Evolutionary conservation across 2,113 vertebrate species (phyloP).

Genomic region (Alethe diademata): DNA sequence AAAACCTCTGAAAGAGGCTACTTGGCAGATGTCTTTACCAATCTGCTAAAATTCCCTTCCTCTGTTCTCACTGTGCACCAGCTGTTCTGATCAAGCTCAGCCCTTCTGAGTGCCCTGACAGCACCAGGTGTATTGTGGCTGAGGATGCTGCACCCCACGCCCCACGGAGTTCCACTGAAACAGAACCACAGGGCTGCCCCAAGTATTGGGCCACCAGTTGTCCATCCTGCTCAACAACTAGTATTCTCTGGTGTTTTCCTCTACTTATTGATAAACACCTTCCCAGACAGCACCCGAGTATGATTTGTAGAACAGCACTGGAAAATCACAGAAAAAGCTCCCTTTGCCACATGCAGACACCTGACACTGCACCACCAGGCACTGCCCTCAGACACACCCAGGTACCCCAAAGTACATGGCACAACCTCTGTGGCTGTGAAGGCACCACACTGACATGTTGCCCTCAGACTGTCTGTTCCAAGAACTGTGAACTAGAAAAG

Average conservation of each 20-base stretch:
- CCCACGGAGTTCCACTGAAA: background rate
- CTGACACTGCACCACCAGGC: background rate
- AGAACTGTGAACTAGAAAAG: background rate
- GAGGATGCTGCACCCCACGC: fast-evolving
- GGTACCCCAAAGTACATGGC: background rate
- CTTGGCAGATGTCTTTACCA: background rate
- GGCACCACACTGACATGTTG: background rate
- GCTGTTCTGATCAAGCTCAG: background rate
- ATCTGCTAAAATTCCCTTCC: background rate
- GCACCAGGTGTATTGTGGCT: background rate
- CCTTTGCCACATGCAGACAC: background rate
- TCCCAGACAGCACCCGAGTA: background rate
- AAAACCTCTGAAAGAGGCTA: background rate
- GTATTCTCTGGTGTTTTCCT: background rate
- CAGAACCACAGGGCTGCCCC: background rate
- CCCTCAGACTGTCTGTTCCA: background rate
- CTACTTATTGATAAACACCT: background rate
- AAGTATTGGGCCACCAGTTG: background rate
- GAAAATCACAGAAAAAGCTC: background rate
- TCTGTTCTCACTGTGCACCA: background rate
- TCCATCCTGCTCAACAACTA: background rate
- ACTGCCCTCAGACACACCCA: background rate
- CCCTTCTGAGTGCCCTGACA: background rate
- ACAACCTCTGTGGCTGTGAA: background rate
- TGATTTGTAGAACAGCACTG: background rate